Base-by-base conservation (phyloP, 1,140 invertebrate genomes). In the Babylonia areolata region DNA sequence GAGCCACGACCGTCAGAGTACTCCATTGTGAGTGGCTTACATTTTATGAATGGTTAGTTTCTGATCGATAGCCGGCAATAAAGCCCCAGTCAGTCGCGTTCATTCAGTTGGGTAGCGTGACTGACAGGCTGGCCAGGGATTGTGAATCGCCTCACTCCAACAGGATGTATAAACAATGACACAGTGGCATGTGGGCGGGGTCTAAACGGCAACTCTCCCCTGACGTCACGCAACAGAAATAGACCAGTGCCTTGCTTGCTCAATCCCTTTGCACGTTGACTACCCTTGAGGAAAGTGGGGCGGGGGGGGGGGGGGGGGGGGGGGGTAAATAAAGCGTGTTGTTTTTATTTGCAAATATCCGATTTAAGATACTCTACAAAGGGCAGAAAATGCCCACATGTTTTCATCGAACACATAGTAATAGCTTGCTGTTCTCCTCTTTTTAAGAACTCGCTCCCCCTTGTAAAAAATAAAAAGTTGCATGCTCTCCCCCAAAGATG, bases 91-190 rank as follows among this genome's bases (percentile, higher is more conserved):
- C 58, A 64, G 23, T 73, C 69, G 33, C 69, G 17, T 73, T 84
- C 82, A 84, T 73, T 84, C 64, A 84, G 39, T n/a, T 51, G 9
- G 46, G 46, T 51, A 64, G 58, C 31, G 40, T 71, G 64, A 64
- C 64, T 73, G 82, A 23, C 58, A 64, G 28, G 78, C 78, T 54
- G 33, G 78, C 78, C 31, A 51, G 15, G 28, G 82, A 28, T 46
- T 73, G 82, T 84, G 82, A 84, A 84, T 84, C 82, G 82, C 37
- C 82, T n/a, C 64, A 46, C 42, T 35, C 69, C 37, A 15, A 64
- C 58, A 64, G 37, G 69, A 71, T 73, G 82, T 84, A 84, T 84
- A 84, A 84, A 84, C 82, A 84, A 84, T 84, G 82, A 84, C 64
- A 84, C 82, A 31, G 82, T 69, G 40, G 82, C 35, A 17, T 42